Evolutionary conservation across 2,888 invertebrate genomes (phyloP).

Genomic region (Tuberolachnus salignus): DNA sequence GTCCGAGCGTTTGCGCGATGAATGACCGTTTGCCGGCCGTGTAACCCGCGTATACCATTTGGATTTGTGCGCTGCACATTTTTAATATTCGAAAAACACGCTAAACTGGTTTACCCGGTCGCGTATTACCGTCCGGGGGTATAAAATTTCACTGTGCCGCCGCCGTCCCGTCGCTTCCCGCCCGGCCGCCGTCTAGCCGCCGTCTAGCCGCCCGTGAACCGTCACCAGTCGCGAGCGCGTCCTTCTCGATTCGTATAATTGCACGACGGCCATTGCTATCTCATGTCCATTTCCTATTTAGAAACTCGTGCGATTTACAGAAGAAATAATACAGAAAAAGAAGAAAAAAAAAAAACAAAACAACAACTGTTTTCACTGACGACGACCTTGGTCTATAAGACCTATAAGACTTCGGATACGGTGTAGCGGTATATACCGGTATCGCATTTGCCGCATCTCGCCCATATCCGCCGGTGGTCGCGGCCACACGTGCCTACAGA

Average conservation of each 20-base stretch:
- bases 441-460: neutral
- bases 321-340: conserved; percentile 33
- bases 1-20: neutral
- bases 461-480: neutral
- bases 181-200: too few relatives aligned
- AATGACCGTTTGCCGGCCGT: conserved; percentile 22
- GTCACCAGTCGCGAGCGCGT: too few relatives aligned
- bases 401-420: too few relatives aligned
- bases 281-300: neutral
- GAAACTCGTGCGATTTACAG: neutral
- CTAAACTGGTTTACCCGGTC: conserved; percentile 37
- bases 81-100: conserved; percentile 43
- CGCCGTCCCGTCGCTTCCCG: neutral
- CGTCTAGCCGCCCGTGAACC: too few relatives aligned
- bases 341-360: neutral
- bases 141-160: too few relatives aligned
- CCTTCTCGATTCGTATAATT: too few relatives aligned
- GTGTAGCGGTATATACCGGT: too few relatives aligned
- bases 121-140: neutral
- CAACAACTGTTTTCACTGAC: neutral
- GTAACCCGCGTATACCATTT: conserved; percentile 14
- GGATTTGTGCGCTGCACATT: conserved; percentile 24
- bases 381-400: conserved; percentile 28
- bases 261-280: too few relatives aligned
- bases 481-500: neutral